Evolutionary conservation across 2,888 invertebrate genomes (phyloP).

Genomic region (Rhaphigaster nebulosa): DNA sequence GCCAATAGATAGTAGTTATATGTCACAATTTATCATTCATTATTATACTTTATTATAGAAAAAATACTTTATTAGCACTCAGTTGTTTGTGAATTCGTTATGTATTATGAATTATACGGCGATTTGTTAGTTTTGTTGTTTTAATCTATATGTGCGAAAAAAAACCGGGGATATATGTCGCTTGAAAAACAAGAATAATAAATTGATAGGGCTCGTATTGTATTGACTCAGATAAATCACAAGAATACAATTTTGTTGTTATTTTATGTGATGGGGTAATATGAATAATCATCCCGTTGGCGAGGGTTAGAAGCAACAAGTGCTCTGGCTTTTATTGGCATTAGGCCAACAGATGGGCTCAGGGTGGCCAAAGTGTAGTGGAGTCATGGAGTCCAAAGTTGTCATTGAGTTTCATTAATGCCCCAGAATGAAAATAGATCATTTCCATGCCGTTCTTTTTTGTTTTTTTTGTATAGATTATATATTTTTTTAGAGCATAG

Average conservation of each 20-base stretch:
- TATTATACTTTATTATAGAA: no score
- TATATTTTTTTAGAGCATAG: no score
- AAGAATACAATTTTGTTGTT: neutral
- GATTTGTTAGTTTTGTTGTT: no score
- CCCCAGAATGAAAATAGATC: no score
- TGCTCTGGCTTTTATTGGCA: slow-evolving; percentile 7
- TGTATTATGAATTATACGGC: no score
- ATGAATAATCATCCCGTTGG: neutral
- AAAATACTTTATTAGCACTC: no score
- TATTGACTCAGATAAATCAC: neutral
- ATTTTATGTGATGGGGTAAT: neutral
- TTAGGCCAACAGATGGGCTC: neutral
- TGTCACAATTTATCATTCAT: no score
- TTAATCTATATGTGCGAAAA: no score
- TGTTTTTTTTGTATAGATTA: no score
- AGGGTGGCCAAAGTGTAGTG: neutral
- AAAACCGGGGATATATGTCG: no score
- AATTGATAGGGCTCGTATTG: neutral
- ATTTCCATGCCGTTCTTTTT: neutral
- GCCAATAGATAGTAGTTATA: no score
- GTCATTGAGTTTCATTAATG: neutral
- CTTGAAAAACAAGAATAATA: neutral
- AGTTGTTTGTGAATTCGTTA: no score
- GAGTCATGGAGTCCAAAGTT: neutral
- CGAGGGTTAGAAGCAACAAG: neutral